Base-by-base conservation (phyloP, 2,888 invertebrate genomes). In the Graphium colonna region DNA sequence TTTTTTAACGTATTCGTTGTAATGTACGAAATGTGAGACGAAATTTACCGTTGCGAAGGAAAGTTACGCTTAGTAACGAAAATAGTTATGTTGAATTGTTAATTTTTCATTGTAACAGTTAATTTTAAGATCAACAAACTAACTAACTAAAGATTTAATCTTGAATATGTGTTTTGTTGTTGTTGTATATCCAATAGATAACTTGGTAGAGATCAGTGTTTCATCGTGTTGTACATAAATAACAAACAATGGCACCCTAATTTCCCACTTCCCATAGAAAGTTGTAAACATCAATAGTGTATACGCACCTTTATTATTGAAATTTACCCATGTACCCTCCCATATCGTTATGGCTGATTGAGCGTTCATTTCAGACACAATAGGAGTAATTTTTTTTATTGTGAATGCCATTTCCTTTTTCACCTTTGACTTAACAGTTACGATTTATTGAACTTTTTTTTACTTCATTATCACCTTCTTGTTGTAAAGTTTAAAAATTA, bases 41-140 rank as follows among this genome's bases (percentile, higher is more conserved):
- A 60, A 63, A 69, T 79, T 76, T 84, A 85, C 84, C 82, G 84
- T 85, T 83, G 70, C 59, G 65, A 69, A 79, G 73, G 83, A 85
- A 85, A 83, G 82, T 73, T 48, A 48, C 28, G 18, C 63, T 75
- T 67, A 71, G 68, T 64, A 73, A 65, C 67, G 65, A 62, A 71
- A 76, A 71, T 71, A 69, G 69, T 69, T 49, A 61, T 60, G 70
- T 64, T 66, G 67, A 69, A 68, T 38, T 44, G 21, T 48, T 47
- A 21, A 65, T 70, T 67, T 43, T 65, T 70, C 69, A 61, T 71
- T 71, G 65, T 74, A 73, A 70, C 61, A 64, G 70, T 70, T 69
- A 66, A 50, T 56, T 55, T 62, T 64, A 43, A 57, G 58, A n/a
- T n/a, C n/a, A n/a, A n/a, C n/a, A n/a, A n/a, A n/a, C n/a, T n/a